phyloP scores from a whole-genome alignment of 2,113 vertebrate species.

The Bambusicola thoracicus region DNA sequence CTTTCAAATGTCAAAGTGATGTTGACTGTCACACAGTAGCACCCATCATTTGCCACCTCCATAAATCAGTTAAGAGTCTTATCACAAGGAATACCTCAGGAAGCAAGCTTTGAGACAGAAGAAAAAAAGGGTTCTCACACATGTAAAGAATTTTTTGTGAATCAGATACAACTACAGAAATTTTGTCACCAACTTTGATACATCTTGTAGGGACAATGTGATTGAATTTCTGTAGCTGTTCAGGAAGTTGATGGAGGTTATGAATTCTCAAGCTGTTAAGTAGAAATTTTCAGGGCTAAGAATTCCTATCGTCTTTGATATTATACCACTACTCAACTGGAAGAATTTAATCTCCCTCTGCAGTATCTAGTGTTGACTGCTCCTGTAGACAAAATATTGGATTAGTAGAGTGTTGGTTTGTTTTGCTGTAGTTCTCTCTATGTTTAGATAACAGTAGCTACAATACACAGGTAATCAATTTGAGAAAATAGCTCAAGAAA shows the following conservation, averaged over 20 bases:
- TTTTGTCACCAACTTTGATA: background rate
- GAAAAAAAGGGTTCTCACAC: too few species aligned
- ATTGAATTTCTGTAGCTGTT: background rate
- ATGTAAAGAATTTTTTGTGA: background rate
- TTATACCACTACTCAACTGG: background rate
- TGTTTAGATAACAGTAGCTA: background rate
- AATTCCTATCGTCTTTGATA: background rate
- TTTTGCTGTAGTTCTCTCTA: background rate
- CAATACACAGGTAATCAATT: background rate
- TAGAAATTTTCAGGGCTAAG: background rate
- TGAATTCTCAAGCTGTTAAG: background rate
- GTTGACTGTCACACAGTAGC: too few species aligned
- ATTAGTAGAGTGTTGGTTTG: background rate
- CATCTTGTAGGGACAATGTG: background rate
- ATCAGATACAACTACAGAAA: background rate
- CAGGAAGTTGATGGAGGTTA: background rate
- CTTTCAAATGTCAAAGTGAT: too few species aligned
- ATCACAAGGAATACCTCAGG: too few species aligned
- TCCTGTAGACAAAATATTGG: background rate
- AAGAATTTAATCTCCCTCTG: background rate
- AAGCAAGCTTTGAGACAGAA: too few species aligned
- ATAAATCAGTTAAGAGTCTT: too few species aligned
- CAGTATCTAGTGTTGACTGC: background rate
- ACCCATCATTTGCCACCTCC: too few species aligned
- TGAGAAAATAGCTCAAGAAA: background rate